Evolutionary conservation across 2,888 invertebrate genomes (phyloP).

Genomic region (Diarsia dahlii): DNA sequence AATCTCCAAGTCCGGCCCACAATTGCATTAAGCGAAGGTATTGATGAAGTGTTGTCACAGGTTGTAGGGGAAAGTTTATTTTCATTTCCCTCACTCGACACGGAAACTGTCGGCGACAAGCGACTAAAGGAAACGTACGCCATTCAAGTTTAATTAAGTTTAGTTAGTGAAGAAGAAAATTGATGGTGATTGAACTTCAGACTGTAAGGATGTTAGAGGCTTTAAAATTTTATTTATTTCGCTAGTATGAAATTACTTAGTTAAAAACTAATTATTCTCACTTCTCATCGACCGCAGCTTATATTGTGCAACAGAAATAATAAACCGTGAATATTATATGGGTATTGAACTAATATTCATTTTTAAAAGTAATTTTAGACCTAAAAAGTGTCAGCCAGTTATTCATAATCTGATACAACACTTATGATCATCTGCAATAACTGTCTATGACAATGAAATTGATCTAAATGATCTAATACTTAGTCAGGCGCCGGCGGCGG

Average conservation of each 20-base stretch:
- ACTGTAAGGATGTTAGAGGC: not conserved
- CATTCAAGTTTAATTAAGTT: slow-evolving; percentile 50
- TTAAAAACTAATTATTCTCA: not conserved
- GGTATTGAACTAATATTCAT: not conserved
- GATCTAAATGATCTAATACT: slow-evolving; percentile 22
- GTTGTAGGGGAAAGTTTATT: slow-evolving; percentile 73
- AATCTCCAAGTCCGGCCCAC: slow-evolving; percentile 60
- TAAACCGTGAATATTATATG: not conserved
- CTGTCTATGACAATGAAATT: slow-evolving; percentile 26
- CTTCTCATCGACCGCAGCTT: not conserved
- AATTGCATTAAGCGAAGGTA: slow-evolving; percentile 50
- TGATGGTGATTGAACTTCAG: slow-evolving; percentile 20
- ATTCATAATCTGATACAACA: not conserved
- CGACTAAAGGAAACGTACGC: slow-evolving; percentile 26
- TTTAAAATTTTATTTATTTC: not conserved
- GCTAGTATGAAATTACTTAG: too few relatives aligned
- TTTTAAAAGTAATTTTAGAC: not conserved
- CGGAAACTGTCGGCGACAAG: slow-evolving; percentile 61
- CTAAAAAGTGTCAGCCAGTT: not conserved
- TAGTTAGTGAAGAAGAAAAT: slow-evolving; percentile 9
- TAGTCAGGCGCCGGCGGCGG: slow-evolving; percentile 9
- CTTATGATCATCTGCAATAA: slow-evolving; percentile 18
- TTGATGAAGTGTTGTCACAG: slow-evolving; percentile 71
- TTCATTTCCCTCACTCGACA: slow-evolving; percentile 59
- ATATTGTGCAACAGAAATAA: not conserved